Evolutionary conservation across 1,140 invertebrate genomes (phyloP).

Genomic region (Drosophila ohnishii): DNA sequence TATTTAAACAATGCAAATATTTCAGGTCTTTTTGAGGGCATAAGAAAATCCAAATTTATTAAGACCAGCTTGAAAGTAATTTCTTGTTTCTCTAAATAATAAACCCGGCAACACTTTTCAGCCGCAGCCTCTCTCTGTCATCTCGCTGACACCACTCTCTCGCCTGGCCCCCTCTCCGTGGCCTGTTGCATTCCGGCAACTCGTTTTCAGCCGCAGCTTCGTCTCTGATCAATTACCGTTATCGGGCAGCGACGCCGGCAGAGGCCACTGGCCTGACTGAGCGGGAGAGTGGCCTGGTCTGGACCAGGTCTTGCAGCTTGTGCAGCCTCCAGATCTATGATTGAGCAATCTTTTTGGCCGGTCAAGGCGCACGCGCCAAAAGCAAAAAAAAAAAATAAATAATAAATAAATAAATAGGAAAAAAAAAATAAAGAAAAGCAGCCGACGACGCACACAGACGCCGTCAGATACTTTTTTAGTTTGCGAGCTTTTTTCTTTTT

Average conservation of each 20-base stretch:
- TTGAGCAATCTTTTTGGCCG: conserved; percentile 61
- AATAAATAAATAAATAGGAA: conserved; percentile 18
- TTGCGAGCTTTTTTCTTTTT: conserved; percentile 39
- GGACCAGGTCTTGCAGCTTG: conserved; percentile 23
- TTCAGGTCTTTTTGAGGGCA: neutral
- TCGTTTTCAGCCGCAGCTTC: conserved; percentile 57
- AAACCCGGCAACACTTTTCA: conserved; percentile 8
- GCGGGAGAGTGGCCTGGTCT: conserved; percentile 20
- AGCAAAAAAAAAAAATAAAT: conserved; percentile 1
- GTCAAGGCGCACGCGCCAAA: conserved; percentile 66
- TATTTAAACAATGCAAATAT: neutral
- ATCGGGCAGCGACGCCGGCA: conserved; percentile 49
- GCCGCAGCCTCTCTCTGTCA: neutral
- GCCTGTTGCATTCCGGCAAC: conserved; percentile 70
- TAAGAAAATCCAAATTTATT: no score
- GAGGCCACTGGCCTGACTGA: conserved; percentile 37
- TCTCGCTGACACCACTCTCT: conserved; percentile 1
- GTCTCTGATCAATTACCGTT: conserved; percentile 66
- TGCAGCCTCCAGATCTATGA: conserved; percentile 45
- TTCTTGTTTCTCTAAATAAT: neutral
- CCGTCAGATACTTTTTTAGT: conserved; percentile 18
- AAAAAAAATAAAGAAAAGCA: conserved; percentile 24
- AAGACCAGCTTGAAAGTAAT: neutral
- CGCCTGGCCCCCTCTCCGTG: neutral
- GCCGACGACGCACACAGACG: conserved; percentile 5